Percentiles rank a stretch among this genome's conserved stretches.
phyloP scores from a whole-genome alignment of 2,113 vertebrate species.

The Deroptyus accipitrinus region DNA sequence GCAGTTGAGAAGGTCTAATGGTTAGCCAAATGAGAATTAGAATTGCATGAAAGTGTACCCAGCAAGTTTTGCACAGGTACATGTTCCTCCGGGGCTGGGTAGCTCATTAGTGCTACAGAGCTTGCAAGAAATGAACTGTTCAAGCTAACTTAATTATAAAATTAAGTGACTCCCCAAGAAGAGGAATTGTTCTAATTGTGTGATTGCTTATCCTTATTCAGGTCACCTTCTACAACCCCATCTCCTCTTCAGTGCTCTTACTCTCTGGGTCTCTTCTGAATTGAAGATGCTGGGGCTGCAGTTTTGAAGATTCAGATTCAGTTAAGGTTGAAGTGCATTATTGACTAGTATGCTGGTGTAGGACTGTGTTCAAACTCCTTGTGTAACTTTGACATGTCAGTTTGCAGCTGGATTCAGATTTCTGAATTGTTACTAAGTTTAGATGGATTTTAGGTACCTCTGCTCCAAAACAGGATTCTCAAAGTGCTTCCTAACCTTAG shows the following conservation, averaged over 20 bases:
- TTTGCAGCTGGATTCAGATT: background rate
- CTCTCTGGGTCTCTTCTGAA: background rate
- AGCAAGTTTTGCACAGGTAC: background rate
- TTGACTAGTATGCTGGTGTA: background rate
- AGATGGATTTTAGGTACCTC: background rate
- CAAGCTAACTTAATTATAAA: conserved; percentile 35
- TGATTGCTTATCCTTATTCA: background rate
- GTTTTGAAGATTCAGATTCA: background rate
- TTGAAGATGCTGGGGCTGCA: background rate
- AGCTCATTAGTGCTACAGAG: background rate
- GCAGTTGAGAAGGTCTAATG: background rate
- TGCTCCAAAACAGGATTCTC: background rate
- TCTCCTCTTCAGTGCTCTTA: background rate
- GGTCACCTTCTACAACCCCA: conserved; percentile 14
- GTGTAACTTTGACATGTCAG: background rate
- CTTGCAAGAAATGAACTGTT: background rate
- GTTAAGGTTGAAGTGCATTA: background rate
- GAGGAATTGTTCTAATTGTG: background rate
- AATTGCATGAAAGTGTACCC: background rate
- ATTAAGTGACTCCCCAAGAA: background rate
- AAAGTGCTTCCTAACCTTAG: background rate
- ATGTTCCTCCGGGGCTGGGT: background rate
- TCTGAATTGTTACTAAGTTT: background rate
- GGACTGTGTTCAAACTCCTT: background rate
- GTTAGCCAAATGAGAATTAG: background rate